Evolutionary conservation across 1,140 invertebrate genomes (phyloP).

Genomic region (Drosophila pruinosa): DNA sequence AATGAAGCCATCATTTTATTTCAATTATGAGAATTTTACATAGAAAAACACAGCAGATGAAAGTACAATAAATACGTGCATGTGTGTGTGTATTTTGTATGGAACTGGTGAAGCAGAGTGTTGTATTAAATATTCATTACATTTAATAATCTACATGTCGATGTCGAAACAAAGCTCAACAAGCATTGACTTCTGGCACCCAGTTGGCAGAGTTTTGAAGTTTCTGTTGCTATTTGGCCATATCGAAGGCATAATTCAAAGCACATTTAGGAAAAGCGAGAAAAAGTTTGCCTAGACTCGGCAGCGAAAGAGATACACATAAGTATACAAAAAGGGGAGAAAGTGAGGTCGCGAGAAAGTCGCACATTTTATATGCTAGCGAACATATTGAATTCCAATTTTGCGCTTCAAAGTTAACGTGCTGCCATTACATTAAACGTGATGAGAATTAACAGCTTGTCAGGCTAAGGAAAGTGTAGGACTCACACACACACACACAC

Average conservation of each 20-base stretch:
- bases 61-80: background rate
- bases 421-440: slow-evolving; percentile 78
- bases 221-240: slow-evolving; percentile 11
- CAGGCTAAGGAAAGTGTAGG: slow-evolving; percentile 27
- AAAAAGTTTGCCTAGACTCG: slow-evolving; percentile 45
- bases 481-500: background rate
- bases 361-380: slow-evolving; percentile 60
- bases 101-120: slow-evolving; percentile 15
- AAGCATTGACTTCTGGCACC: slow-evolving; percentile 40
- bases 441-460: slow-evolving; percentile 75
- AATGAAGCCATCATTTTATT: slow-evolving; percentile 26
- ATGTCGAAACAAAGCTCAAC: slow-evolving; percentile 36
- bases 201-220: slow-evolving; percentile 30
- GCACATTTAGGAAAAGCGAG: slow-evolving; percentile 35
- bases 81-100: background rate
- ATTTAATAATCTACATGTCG: slow-evolving; percentile 60
- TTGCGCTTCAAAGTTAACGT: slow-evolving; percentile 76
- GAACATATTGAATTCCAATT: slow-evolving; percentile 81
- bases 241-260: slow-evolving; percentile 50
- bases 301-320: slow-evolving; percentile 24
- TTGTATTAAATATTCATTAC: slow-evolving; percentile 77
- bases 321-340: background rate
- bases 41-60: slow-evolving; percentile 1
- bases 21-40: slow-evolving; percentile 45
- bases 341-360: slow-evolving; percentile 10